Base-by-base conservation (phyloP, 2,113 vertebrate species). In the Dicentrarchus labrax region DNA sequence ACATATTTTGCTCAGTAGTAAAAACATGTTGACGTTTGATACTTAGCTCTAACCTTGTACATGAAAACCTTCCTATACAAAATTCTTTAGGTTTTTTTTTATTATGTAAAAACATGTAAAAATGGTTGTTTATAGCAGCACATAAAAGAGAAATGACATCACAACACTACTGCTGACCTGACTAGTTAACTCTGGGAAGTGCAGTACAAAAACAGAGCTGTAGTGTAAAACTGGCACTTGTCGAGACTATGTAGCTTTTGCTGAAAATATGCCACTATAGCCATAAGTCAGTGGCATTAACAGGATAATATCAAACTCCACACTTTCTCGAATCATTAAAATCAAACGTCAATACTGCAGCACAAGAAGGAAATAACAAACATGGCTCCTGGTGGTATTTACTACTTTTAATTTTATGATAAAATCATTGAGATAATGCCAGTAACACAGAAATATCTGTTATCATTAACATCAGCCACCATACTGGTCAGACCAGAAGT, bases 381-480 rank as follows among this genome's bases (percentile, higher is more conserved):
- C n/a, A n/a, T n/a, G n/a, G n/a, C n/a, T n/a, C n/a, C n/a, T n/a
- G n/a, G n/a, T n/a, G n/a, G n/a, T n/a, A n/a, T n/a, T n/a, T n/a
- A n/a, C n/a, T n/a, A n/a, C n/a, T n/a, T n/a, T n/a, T n/a, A n/a
- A n/a, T n/a, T n/a, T n/a, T 51, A 15, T 7, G 21, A 45, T 65
- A 15, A 65, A n/a, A 65, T 21, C 21, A 43, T 3, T 39, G n/a
- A n/a, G n/a, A n/a, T n/a, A 43, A 15, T 65, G 21, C 13, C 41
- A 65, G 50, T 76, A 19, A 65, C 16, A 36, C 9, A 54, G 1
- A 61, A 43, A 50, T 70, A 78, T 78, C 17, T 57, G 12, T 45
- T 68, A 17, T 8, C 39, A 51, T 30, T 30, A 67, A 47, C 51
- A 17, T 15, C 48, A 30, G 50, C 39, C 62, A 66, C 38, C 2